Percentiles rank a stretch among this genome's conserved stretches.
Conservation (phyloP, 92 coral and sea anemone genomes). For the Siderastrea radians region DNA sequence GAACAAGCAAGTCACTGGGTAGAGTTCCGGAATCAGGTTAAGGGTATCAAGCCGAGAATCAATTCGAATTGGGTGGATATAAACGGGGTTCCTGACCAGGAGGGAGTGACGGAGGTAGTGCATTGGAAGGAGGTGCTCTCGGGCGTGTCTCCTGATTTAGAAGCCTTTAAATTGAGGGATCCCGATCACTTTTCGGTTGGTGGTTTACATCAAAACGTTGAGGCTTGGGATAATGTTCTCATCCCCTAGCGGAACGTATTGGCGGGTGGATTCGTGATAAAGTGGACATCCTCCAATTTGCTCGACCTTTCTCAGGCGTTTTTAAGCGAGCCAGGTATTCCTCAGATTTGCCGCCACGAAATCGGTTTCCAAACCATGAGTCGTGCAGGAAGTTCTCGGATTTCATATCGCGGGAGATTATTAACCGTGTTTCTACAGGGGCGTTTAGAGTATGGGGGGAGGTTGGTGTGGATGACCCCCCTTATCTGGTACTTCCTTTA, state of each 20-base stretch:
- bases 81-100: conserved; percentile 9
- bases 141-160: conserved; percentile 10
- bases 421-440: conserved; percentile 3
- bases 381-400: conserved; percentile 12
- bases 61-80: not conserved
- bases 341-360: conserved; percentile 19
- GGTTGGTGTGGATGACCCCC: conserved; percentile 6
- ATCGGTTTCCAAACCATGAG: conserved; percentile 28
- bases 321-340: conserved; percentile 12
- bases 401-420: not conserved
- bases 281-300: conserved; percentile 22
- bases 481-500: conserved; percentile 11
- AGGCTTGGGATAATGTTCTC: conserved; percentile 19
- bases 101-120: not conserved
- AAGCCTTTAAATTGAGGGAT: not conserved
- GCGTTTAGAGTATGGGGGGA: conserved; percentile 4
- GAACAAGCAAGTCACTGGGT: conserved; percentile 10
- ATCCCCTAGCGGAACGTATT: conserved; percentile 29
- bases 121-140: conserved; percentile 11
- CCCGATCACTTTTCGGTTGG: conserved; percentile 18
- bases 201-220: conserved; percentile 32
- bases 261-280: conserved; percentile 33
- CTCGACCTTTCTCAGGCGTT: conserved; percentile 34
- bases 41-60: not conserved
- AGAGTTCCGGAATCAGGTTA: conserved; percentile 9